Evolutionary conservation across 2,113 vertebrate genomes (phyloP), one percentile per base, ranked within the genome.

Genomic region (Austrofundulus limnaeus): DNA sequence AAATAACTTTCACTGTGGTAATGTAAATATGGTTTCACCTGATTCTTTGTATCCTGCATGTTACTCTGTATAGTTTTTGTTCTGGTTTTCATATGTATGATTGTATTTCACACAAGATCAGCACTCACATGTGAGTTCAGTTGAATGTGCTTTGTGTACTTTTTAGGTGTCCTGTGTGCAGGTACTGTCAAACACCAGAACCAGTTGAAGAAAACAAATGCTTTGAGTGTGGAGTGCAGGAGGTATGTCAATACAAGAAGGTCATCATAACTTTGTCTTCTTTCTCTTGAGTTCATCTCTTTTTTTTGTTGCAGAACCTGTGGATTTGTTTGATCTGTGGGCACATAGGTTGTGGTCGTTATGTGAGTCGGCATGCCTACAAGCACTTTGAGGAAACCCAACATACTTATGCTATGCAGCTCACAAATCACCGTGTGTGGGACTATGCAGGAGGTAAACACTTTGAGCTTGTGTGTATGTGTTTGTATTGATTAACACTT

Each of bases 251-350:
- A 16, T 12, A n/a, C 10, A 2, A n/a, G 6, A 11, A 45, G 5
- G 28, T 19, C 24, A n/a, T 52, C 14, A 17, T 39, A n/a, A 17
- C 5, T 6, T 47, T 34, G 2, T 1, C 11, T 8, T n/a, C 17
- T 24, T 6, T 2, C 19, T 46, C 24, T 23, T 13, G 3, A 1
- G 3, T 14, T 21, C 13, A 31, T 10, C 2, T 21, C 14, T 1
- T n/a, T 1, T 20, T 2, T 20, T 7, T 19, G n/a, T 56, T n/a
- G 25, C 17, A 99, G 97, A 99, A 99, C 82, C 92, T 99, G 63
- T 99, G 97, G 97, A 98, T 98, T 74, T 98, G 97, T 62, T 87
- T 99, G 66, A 98, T 99, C 74, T 99, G 97, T 0, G 97, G 97
- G 0, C 97, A 99, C 88, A 98, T 98, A 16, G 97, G 97, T 17